Evolutionary conservation across 2,888 invertebrate species (phyloP).

Genomic region (Cryptops parisi): DNA sequence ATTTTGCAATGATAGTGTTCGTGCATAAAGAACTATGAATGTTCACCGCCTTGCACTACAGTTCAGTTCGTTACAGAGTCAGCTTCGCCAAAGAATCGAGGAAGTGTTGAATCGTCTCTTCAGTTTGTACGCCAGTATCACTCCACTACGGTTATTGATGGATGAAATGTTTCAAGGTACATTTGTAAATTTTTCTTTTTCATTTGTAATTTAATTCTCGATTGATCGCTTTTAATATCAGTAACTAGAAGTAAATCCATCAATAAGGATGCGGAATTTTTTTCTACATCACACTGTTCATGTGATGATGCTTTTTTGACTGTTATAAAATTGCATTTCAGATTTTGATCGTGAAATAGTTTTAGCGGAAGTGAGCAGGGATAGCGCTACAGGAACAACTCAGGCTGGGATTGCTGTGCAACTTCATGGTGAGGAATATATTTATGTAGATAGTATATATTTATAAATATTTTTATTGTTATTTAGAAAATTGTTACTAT

Average conservation of each 20-base stretch:
- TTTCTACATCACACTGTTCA: too few species aligned
- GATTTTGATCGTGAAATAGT: conserved; percentile 8
- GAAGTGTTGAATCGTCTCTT: conserved; percentile 11
- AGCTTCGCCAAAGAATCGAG: conserved; percentile 11
- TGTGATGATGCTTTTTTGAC: too few species aligned
- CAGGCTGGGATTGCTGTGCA: conserved; percentile 10
- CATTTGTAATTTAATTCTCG: background rate
- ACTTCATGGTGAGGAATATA: conserved; percentile 7
- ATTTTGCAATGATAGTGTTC: background rate
- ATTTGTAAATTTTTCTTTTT: background rate
- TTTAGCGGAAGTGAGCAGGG: conserved; percentile 9
- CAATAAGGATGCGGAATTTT: too few species aligned
- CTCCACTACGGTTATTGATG: conserved; percentile 10
- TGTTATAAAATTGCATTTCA: background rate
- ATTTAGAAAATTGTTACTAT: background rate
- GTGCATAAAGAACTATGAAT: too few species aligned
- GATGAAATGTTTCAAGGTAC: conserved; percentile 14
- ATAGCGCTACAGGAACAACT: background rate
- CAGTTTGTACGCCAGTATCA: conserved; percentile 13
- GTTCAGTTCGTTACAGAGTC: background rate
- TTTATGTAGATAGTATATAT: background rate
- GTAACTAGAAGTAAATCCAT: too few species aligned
- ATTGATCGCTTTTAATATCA: too few species aligned
- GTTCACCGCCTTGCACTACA: too few species aligned
- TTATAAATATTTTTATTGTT: background rate